Evolutionary conservation across 2,113 vertebrate species (phyloP).

Genomic region (Pungitius pungitius): DNA sequence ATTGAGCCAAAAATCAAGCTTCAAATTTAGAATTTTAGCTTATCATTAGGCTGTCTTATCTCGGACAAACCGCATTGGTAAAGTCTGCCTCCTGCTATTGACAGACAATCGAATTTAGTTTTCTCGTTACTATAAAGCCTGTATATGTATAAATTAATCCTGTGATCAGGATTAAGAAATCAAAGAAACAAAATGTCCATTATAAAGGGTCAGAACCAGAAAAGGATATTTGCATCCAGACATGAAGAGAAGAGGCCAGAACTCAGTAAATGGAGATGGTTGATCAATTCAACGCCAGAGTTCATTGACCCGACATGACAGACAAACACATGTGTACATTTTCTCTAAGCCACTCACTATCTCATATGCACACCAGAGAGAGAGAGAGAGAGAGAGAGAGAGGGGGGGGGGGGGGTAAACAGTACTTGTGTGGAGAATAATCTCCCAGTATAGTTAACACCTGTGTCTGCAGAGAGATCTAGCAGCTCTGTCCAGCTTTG

Average conservation of each 20-base stretch:
- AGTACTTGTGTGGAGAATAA: slow-evolving; percentile 73
- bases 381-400: slow-evolving; percentile 40
- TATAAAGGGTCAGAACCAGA: not conserved
- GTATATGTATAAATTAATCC: not conserved
- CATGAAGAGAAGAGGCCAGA: slow-evolving; percentile 57
- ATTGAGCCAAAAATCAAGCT: not conserved
- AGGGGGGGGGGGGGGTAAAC: slow-evolving; percentile 47
- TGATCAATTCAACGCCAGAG: slow-evolving; percentile 41
- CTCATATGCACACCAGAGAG: slow-evolving; percentile 15
- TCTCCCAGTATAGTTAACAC: slow-evolving; percentile 63
- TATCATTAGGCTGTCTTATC: not conserved
- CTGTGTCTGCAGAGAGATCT: slow-evolving; percentile 80
- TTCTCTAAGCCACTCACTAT: slow-evolving; percentile 32
- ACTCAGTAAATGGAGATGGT: slow-evolving; percentile 37
- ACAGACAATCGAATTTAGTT: not conserved
- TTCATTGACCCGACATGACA: slow-evolving; percentile 66
- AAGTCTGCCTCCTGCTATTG: not conserved
- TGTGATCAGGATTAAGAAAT: not conserved
- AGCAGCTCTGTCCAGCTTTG: slow-evolving; percentile 72
- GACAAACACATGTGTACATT: slow-evolving; percentile 53
- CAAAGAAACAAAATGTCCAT: slow-evolving; percentile 3
- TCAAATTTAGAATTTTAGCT: not conserved
- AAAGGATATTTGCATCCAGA: slow-evolving; percentile 16
- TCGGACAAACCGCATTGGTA: not conserved
- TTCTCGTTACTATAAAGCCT: not conserved